phyloP scores from a whole-genome alignment of 1,140 invertebrate genomes.

The Caerostris darwini region DNA sequence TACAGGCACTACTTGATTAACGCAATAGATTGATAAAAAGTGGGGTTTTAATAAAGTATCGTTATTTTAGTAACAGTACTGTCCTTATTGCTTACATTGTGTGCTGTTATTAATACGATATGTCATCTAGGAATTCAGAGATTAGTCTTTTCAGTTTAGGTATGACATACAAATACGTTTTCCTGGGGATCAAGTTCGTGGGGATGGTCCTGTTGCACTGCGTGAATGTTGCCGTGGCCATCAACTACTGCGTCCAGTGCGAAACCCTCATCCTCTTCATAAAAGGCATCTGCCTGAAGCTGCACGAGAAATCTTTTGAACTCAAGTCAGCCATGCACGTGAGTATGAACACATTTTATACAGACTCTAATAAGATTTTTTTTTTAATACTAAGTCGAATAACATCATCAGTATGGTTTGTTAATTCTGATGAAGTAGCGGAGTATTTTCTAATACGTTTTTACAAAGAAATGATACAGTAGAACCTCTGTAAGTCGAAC shows the following conservation, averaged over 20 bases:
- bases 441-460: not conserved
- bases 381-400: not conserved
- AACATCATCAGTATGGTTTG: not conserved
- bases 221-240: constrained; percentile 80
- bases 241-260: constrained; percentile 82
- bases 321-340: constrained; percentile 82
- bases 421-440: no score
- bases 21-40: no score
- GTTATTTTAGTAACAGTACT: no score
- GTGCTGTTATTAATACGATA: no score
- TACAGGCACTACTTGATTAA: no score
- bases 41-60: no score
- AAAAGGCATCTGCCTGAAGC: constrained; percentile 80
- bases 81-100: no score
- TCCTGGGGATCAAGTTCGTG: constrained; percentile 52
- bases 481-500: no score
- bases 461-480: not conserved
- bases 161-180: constrained; percentile 53
- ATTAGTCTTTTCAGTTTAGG: constrained; percentile 35
- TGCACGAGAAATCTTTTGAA: constrained; percentile 82
- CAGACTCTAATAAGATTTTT: not conserved
- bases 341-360: constrained; percentile 50
- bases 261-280: constrained; percentile 82
- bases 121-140: no score
- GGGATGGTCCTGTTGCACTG: constrained; percentile 46